Conservation (phyloP, 1,140 invertebrate genomes). For the Periplaneta americana region DNA sequence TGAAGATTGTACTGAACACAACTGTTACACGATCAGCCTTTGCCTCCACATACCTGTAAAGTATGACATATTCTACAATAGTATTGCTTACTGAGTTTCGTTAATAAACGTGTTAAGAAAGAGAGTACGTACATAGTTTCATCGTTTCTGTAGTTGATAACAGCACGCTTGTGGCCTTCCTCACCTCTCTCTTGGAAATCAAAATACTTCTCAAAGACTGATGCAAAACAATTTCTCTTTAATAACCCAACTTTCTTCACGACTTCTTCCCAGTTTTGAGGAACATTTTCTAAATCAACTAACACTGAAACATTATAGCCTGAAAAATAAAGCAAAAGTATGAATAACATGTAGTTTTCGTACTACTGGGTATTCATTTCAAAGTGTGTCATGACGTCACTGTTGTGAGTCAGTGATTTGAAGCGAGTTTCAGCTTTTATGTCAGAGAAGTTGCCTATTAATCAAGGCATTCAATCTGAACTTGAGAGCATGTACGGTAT, state of each 20-base stretch:
- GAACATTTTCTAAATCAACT: slow-evolving; percentile 90
- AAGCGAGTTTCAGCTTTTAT: too few relatives aligned
- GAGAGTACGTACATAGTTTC: slow-evolving; percentile 86
- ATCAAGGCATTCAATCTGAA: too few relatives aligned
- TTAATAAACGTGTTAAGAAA: neutral
- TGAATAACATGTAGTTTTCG: neutral
- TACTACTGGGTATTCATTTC: neutral
- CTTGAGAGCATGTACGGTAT: too few relatives aligned
- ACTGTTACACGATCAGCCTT: slow-evolving; percentile 97
- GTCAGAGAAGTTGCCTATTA: too few relatives aligned
- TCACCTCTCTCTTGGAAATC: slow-evolving; percentile 92
- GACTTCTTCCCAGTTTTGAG: slow-evolving; percentile 79
- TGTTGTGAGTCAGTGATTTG: too few relatives aligned
- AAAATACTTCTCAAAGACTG: slow-evolving; percentile 99
- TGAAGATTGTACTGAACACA: slow-evolving; percentile 98
- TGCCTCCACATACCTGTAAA: slow-evolving; percentile 90
- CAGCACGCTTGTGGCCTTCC: slow-evolving; percentile 87
- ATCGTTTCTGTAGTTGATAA: slow-evolving; percentile 98
- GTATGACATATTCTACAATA: neutral
- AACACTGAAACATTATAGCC: slow-evolving; percentile 94
- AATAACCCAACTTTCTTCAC: slow-evolving; percentile 91
- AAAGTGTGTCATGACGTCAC: too few relatives aligned
- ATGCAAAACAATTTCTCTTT: slow-evolving; percentile 98
- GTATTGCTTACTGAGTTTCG: too few relatives aligned
- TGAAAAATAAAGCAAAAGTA: slow-evolving; percentile 34